Evolutionary conservation across 2,888 invertebrate species (phyloP).

Genomic region (Rosalia funebris): DNA sequence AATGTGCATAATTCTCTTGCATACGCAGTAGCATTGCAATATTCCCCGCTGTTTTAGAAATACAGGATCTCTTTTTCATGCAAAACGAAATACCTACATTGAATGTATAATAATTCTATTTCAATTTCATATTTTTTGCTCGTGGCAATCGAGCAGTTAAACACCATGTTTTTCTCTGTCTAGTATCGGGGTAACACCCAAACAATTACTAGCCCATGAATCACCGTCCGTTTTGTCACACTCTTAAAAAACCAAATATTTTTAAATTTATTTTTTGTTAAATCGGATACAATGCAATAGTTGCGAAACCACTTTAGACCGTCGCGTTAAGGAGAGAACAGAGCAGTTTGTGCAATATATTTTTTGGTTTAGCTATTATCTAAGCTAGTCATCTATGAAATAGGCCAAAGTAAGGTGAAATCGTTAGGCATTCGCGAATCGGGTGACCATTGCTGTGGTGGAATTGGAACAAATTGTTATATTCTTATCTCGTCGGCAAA

Average conservation of each 20-base stretch:
- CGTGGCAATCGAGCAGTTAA: too few relatives aligned
- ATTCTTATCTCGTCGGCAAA: too few relatives aligned
- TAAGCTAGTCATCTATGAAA: slow-evolving; percentile 1
- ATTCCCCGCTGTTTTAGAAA: too few relatives aligned
- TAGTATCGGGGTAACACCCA: slow-evolving; percentile 4
- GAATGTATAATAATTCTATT: too few relatives aligned
- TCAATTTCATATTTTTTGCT: too few relatives aligned
- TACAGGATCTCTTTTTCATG: too few relatives aligned
- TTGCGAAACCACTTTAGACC: neutral
- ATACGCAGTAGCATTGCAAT: too few relatives aligned
- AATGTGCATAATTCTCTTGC: too few relatives aligned
- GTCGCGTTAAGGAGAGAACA: neutral
- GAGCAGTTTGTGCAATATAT: neutral
- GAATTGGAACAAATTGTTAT: neutral
- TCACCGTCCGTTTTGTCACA: neutral
- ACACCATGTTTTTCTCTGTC: too few relatives aligned
- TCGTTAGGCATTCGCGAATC: neutral
- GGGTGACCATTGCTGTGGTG: neutral
- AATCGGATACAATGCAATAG: neutral
- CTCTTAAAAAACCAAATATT: neutral
- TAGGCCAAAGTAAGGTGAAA: neutral
- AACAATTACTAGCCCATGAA: neutral
- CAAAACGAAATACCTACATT: too few relatives aligned
- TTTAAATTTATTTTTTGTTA: neutral
- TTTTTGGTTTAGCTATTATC: neutral